Percentiles rank a stretch among this genome's conserved stretches.
phyloP scores from a whole-genome alignment of 2,888 invertebrate species.

The Gymnosoma rotundatum region DNA sequence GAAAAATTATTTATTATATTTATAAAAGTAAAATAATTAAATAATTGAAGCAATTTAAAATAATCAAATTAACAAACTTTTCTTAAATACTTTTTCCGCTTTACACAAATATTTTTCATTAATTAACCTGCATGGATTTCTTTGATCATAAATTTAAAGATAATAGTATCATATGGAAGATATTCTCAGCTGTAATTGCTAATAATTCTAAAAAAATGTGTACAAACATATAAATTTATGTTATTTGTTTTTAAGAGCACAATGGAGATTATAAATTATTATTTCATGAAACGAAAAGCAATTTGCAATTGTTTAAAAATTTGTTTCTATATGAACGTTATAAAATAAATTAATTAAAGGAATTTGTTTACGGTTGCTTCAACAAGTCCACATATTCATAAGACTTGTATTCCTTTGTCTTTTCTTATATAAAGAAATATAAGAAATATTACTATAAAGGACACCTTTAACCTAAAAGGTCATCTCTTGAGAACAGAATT shows the following conservation, averaged over 20 bases:
- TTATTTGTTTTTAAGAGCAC: constrained; percentile 21
- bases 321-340: neutral
- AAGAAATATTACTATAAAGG: too few relatives aligned
- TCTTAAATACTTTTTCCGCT: neutral
- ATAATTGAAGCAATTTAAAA: too few relatives aligned
- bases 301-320: neutral
- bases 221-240: neutral
- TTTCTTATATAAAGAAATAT: too few relatives aligned
- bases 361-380: neutral
- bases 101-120: neutral
- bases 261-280: constrained; percentile 2
- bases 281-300: neutral
- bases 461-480: too few relatives aligned
- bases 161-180: constrained; percentile 53
- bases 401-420: too few relatives aligned
- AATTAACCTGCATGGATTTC: constrained; percentile 23
- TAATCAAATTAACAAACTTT: constrained; percentile 2
- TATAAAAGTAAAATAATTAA: too few relatives aligned
- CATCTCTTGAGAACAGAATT: too few relatives aligned
- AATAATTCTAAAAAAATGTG: constrained; percentile 41
- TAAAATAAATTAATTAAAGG: neutral
- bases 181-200: constrained; percentile 41
- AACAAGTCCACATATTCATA: too few relatives aligned
- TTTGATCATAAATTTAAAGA: constrained; percentile 17
- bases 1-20: too few relatives aligned